Base-by-base conservation (phyloP, 2,797 vertebrate genomes). In the Leuciscus waleckii region DNA sequence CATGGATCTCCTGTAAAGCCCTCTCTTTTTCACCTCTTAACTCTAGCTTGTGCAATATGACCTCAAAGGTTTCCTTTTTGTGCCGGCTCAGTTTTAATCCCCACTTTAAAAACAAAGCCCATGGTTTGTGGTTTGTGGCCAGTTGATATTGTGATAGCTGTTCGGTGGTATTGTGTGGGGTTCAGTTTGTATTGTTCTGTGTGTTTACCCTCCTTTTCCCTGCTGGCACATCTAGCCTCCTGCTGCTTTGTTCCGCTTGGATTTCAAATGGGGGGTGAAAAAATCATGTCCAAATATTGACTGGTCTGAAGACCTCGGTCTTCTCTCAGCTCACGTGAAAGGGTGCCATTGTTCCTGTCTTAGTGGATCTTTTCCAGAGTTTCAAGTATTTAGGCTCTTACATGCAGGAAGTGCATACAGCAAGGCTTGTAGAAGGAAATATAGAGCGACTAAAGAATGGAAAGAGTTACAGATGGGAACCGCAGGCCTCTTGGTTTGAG, bases 211-310 rank as follows among this genome's bases (percentile, higher is more conserved):
- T 92, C 73, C 87, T 93, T 91, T 90, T 77, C 86, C 83, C 91
- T 79, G 88, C 88, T 90, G 90, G 85, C 91, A 92, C 88, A 92
- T 13, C 61, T 89, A 89, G 81, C 92, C 94, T 93, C 92, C 81
- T n/a, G 90, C 91, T 80, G 92, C 89, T 93, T 41, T 87, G 89
- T 93, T 94, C 92, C 87, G 90, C 93, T 94, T 92, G 92, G 94
- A 95, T 93, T 91, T 82, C 76, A 67, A 87, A 76, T 91, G 90
- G 84, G 92, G 94, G 90, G 83, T 89, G 90, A 90, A 93, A 93
- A 93, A 92, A 83, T 80, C 91, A 86, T 92, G 93, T 94, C 92
- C 93, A 97, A 97, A 97, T 97, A 97, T 96, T 97, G 96, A 96
- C 95, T 90, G 91, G 91, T 92, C 92, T 91, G 89, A 89, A 93